Base-by-base conservation (phyloP, 2,797 vertebrate genomes). In the Euthynnus affinis region DNA sequence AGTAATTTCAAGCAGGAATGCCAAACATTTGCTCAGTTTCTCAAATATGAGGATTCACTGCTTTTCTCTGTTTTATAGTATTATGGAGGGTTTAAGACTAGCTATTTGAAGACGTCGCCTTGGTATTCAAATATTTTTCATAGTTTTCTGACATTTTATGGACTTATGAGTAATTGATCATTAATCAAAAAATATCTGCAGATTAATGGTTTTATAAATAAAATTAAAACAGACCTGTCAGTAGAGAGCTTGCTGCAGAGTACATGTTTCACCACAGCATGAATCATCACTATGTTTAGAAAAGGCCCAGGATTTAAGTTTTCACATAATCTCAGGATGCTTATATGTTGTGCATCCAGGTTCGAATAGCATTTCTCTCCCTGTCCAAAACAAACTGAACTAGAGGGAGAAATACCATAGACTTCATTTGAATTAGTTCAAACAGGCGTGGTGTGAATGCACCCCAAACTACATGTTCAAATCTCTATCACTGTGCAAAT, bases 381-480 rank as follows among this genome's bases (percentile, higher is more conserved):
- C 12, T 23, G 9, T 18, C 56, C 25, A 71, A 74, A 57, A 17
- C 29, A 52, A 72, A 48, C 10, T 2, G 0, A 25, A 58, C 61
- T 17, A 12, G 8, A 42, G 3, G 10, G 15, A 52, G 13, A 37
- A 55, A 53, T 0, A 8, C n/a, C 8, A 12, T 20, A 55, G 14
- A 52, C 32, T 59, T 71, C 3, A 32, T 70, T 57, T 44, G 22
- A 66, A 58, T 57, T 17, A n/a, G 14, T 23, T 75, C 18, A 67
- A 57, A 70, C 34, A 40, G 57, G 25, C 22, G 8, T 53, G 10
- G 55, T 71, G 80, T 89, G 83, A 88, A 74, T 89, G 83, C 85
- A 90, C 76, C 81, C 73, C 46, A 60, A 75, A 78, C 57, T 56
- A 55, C 22, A 73, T 57, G 77, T 83, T 90, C 76, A 87, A 25